Base-by-base conservation (phyloP, 1,140 invertebrate species). In the Oncopodura yosiiana region DNA sequence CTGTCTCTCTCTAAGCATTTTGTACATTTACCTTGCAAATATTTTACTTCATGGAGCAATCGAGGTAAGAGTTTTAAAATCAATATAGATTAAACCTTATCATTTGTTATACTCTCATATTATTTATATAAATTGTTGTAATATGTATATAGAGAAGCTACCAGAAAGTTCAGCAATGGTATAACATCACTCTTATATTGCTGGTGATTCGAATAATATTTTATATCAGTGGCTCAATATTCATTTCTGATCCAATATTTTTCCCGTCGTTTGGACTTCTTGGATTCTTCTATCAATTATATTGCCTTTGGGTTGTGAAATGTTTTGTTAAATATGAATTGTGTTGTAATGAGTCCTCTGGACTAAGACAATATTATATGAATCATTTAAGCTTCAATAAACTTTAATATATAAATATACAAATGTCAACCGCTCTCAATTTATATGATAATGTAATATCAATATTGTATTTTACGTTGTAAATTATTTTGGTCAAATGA, bases 101-200 rank as follows among this genome's bases (percentile, higher is more conserved):
- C 16, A 21, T 11, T 5, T 37, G 38, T 16, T 12, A 0, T 1
- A 44, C 14, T 44, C 23, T 44, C 9, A 11, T n/a, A 27, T 12
- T 3, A 9, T 21, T 24, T 26, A 11, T 24, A 2, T 21, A 43
- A 2, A 16, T 27, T 45, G 26, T 30, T 45, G 2, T 37, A 3
- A 23, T 21, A 24, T 37, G 16, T 14, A 24, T 49, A 3, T 34
- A 49, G 46, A 49, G 46, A 37, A 19, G 38, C 38, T 26, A 49
- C 32, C 32, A 49, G 8, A 36, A 49, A n/a, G 32, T 49, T 2
- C 32, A 49, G 14, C 46, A 30, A 16, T 49, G 46, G 46, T 49
- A 37, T 11, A 30, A 23, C 19, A 38, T 37, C 26, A 49, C 32
- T 26, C 18, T 49, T 16, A 30, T 37, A 11, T 16, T 49, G 21